Evolutionary conservation across 1,140 invertebrate genomes (phyloP), one percentile per base, ranked within the genome.

Genomic region (Arion vulgaris): DNA sequence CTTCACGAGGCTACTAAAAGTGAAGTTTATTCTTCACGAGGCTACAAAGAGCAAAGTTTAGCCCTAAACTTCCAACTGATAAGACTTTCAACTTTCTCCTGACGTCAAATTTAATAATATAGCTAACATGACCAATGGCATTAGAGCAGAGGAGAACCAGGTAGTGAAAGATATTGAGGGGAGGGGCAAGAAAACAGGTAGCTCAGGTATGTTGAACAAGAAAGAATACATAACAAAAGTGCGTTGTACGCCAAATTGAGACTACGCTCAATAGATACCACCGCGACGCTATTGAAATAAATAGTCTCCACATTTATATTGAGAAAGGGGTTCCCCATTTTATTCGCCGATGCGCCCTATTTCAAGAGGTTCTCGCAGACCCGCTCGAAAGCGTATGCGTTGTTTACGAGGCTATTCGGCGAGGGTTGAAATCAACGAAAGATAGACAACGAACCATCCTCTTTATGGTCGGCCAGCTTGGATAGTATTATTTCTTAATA

Each of bases 401-500:
- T 66, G n/a, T 66, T 66, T 66, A 28, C 62, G 62, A 32, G 17
- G 2, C 28, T 32, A 13, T 66, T 66, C 62, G 28, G 19, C 19
- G 11, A 66, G 17, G 17, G 62, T 32, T 66, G 62, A 66, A 32
- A 66, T 66, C 62, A 66, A 66, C 62, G 62, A 66, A 66, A 28
- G 62, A 66, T 32, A 66, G 62, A 66, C 62, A 32, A 66, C 62
- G 28, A 17, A 34, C 62, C 62, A n/a, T n/a, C 62, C 62, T 66
- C 62, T 66, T 15, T 66, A 66, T 66, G 28, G 28, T 66, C 62
- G 5, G 28, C n/a, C n/a, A n/a, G n/a, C n/a, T 66, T 32, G 28
- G 62, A 66, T 32, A 66, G 62, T 32, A 32, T n/a, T 17, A 66
- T 66, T 66, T 66, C 62, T 66, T 66, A 66, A 66, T 66, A 66